These are phyloP conservation scores for Gnathonemus longibarbis DNA, from an alignment of 2,113 vertebrate species.

Conservation along the genomic window DNA sequence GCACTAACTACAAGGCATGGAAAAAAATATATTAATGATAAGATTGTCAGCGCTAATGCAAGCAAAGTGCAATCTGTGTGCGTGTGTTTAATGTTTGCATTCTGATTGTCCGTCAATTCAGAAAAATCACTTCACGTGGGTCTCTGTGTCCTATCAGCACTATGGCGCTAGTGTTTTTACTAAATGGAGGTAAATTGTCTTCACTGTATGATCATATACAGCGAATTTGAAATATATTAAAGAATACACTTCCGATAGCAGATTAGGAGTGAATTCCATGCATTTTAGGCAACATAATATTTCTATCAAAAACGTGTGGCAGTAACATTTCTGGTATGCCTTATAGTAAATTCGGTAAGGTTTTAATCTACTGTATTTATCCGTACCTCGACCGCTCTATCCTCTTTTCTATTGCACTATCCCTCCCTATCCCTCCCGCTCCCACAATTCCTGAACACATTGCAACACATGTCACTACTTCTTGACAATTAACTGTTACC, in stretches of 20 bases:
- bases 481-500: conserved; percentile 77
- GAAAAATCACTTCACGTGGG: not conserved
- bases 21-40: not conserved
- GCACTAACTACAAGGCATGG: not conserved
- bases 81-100: not conserved
- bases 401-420: conserved; percentile 42
- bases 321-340: not conserved
- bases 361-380: not conserved
- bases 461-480: conserved; percentile 70
- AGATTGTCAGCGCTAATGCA: not conserved
- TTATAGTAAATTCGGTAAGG: not conserved
- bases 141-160: not conserved
- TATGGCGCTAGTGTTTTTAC: not conserved
- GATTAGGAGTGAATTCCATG: not conserved
- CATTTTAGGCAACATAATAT: not conserved
- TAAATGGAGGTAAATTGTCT: not conserved
- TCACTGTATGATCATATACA: not conserved
- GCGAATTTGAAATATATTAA: not conserved
- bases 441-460: conserved; percentile 58
- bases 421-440: conserved; percentile 39
- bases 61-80: not conserved
- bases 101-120: not conserved
- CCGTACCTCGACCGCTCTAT: conserved; percentile 13
- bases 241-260: not conserved
- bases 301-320: not conserved